Evolutionary conservation across 2,888 invertebrate species (phyloP).

Genomic region (Thereva nobilitata): DNA sequence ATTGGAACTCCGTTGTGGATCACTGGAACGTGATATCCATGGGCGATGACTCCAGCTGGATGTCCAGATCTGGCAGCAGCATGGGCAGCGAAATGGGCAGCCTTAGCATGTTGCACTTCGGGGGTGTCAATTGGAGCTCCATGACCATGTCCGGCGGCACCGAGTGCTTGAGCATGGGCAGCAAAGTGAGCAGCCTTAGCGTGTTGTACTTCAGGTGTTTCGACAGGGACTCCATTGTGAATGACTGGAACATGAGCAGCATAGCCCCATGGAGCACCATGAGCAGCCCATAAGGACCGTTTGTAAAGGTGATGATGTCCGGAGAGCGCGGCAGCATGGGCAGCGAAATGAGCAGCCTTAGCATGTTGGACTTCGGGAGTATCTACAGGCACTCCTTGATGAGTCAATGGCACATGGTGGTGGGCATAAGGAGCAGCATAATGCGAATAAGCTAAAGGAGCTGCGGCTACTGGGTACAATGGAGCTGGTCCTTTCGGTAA

Average conservation of each 20-base stretch:
- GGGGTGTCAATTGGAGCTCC: slow-evolving; percentile 58
- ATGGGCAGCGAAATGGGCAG: slow-evolving; percentile 61
- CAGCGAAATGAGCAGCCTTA: slow-evolving; percentile 61
- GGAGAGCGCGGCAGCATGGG: slow-evolving; percentile 58
- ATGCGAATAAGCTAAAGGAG: slow-evolving; percentile 49
- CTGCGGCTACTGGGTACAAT: slow-evolving; percentile 42
- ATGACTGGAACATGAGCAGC: slow-evolving; percentile 54
- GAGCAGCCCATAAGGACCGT: slow-evolving; percentile 48
- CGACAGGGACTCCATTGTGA: slow-evolving; percentile 60
- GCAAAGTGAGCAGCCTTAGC: slow-evolving; percentile 57
- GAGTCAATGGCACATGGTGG: slow-evolving; percentile 50
- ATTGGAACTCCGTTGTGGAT: slow-evolving; percentile 59
- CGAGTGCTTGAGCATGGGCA: slow-evolving; percentile 55
- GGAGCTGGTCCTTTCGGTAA: slow-evolving; percentile 64
- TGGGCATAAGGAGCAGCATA: slow-evolving; percentile 47
- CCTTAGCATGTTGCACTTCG: slow-evolving; percentile 61
- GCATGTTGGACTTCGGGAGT: slow-evolving; percentile 61
- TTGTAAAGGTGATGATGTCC: slow-evolving; percentile 53
- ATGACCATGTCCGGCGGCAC: slow-evolving; percentile 38
- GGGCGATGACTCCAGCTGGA: slow-evolving; percentile 45
- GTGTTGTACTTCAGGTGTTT: slow-evolving; percentile 61
- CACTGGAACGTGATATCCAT: slow-evolving; percentile 50
- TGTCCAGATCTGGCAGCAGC: slow-evolving; percentile 55
- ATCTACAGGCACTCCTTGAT: slow-evolving; percentile 56
- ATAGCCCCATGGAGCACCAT: slow-evolving; percentile 44